Percentiles rank a stretch among this genome's conserved stretches.
phyloP scores from a whole-genome alignment of 1,140 invertebrate species.

The Monochamus saltuarius region DNA sequence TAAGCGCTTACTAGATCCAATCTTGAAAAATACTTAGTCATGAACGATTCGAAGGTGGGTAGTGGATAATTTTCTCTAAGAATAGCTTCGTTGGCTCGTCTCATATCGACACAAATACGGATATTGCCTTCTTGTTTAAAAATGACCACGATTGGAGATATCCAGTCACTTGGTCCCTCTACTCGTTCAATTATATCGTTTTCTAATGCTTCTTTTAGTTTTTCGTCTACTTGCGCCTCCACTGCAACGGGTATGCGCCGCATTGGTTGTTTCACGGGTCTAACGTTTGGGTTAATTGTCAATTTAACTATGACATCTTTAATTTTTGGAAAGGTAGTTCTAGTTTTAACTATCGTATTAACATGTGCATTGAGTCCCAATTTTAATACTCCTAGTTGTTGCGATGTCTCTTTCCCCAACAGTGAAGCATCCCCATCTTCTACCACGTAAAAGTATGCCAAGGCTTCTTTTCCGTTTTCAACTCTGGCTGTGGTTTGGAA shows the following conservation, averaged over 20 bases:
- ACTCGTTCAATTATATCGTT: constrained; percentile 38
- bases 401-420: constrained; percentile 19
- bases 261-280: constrained; percentile 36
- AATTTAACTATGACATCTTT: constrained; percentile 38
- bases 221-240: constrained; percentile 29
- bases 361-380: constrained; percentile 17
- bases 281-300: constrained; percentile 30
- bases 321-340: constrained; percentile 35
- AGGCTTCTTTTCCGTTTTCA: background rate
- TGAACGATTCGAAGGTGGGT: constrained; percentile 35
- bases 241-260: constrained; percentile 32
- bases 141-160: constrained; percentile 39
- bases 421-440: constrained; percentile 19
- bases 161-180: constrained; percentile 33
- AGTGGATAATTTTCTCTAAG: constrained; percentile 37
- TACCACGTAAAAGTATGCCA: constrained; percentile 19
- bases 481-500: constrained; percentile 5
- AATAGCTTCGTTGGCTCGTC: constrained; percentile 40
- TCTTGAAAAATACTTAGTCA: constrained; percentile 31
- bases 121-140: constrained; percentile 36
- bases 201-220: constrained; percentile 30
- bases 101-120: constrained; percentile 44
- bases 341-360: constrained; percentile 10
- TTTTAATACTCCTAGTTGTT: constrained; percentile 18
- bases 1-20: constrained; percentile 24